A percentile compares a stretch with the other conserved stretches of the same genome.
Conservation (phyloP, 2,797 vertebrate genomes). For the Poecilia picta region DNA sequence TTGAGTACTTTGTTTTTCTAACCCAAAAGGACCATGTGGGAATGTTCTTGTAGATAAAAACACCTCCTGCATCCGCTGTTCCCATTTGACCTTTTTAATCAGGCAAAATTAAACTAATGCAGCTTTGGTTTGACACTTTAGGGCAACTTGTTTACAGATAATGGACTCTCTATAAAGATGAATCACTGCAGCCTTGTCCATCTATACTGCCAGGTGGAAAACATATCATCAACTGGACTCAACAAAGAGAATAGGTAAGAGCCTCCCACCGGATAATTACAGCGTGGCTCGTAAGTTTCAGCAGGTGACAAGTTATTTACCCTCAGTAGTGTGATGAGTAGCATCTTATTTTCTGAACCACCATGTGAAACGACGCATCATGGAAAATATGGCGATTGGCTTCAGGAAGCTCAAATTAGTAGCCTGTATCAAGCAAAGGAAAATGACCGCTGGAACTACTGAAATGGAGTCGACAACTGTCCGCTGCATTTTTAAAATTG, state of each 20-base stretch:
- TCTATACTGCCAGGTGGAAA: background rate
- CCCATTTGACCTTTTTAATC: slow-evolving; percentile 5
- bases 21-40: background rate
- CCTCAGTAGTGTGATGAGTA: background rate
- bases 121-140: background rate
- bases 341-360: background rate
- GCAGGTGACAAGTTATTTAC: background rate
- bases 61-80: background rate
- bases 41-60: background rate
- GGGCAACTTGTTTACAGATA: background rate
- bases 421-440: background rate
- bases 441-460: no score
- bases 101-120: background rate
- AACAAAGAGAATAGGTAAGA: background rate
- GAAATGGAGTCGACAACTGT: background rate
- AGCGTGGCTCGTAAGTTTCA: background rate
- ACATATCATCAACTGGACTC: background rate
- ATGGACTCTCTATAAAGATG: background rate
- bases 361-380: background rate
- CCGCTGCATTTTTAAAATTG: background rate
- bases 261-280: background rate
- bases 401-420: background rate
- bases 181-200: background rate
- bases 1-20: background rate
- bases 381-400: background rate